Percentiles rank a stretch among this genome's conserved stretches.
Conservation (phyloP, 2,113 vertebrate species). For the Bombycilla garrulus region DNA sequence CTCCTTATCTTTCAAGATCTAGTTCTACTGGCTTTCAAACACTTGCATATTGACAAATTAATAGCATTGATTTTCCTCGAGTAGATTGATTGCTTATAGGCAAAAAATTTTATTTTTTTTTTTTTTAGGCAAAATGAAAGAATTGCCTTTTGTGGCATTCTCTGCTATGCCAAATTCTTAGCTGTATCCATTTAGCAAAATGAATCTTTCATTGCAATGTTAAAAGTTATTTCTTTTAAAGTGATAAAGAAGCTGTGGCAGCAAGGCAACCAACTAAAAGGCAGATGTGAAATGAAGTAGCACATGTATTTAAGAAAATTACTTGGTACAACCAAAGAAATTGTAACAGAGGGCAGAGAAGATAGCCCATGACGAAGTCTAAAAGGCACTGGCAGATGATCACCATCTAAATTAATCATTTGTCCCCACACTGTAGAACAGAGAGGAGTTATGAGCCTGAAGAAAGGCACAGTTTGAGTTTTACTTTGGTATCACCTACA, state of each 20-base stretch:
- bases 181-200: not conserved
- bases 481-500: not conserved
- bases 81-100: no score
- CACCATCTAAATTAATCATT: not conserved
- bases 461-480: not conserved
- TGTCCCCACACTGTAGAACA: not conserved
- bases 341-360: not conserved
- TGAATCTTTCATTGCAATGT: not conserved
- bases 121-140: not conserved
- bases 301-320: not conserved
- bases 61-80: not conserved
- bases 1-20: not conserved
- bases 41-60: not conserved
- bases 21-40: not conserved
- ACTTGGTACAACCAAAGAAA: not conserved
- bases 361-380: not conserved
- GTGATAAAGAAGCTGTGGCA: not conserved
- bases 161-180: slow-evolving; percentile 1
- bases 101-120: no score
- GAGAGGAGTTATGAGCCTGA: not conserved
- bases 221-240: not conserved
- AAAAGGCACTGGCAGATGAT: not conserved
- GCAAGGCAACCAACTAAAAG: not conserved
- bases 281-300: not conserved
- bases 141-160: not conserved